Evolutionary conservation across 2,888 invertebrate genomes (phyloP).

Genomic region (Blera fallax): DNA sequence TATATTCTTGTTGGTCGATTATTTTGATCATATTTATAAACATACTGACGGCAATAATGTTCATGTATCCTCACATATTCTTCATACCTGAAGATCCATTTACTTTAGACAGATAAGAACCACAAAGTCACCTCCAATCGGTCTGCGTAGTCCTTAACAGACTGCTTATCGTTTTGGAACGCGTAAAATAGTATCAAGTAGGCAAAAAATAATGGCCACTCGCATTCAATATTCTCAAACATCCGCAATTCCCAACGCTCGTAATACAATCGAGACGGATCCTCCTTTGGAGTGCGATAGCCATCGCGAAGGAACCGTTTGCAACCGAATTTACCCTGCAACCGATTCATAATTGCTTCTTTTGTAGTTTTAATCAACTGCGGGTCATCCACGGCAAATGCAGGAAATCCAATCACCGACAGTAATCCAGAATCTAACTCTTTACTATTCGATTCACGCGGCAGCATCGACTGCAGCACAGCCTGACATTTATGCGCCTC

Average conservation of each 20-base stretch:
- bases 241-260: slow-evolving; percentile 98
- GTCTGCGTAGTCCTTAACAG: slow-evolving; percentile 88
- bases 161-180: slow-evolving; percentile 92
- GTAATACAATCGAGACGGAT: slow-evolving; percentile 94
- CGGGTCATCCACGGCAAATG: slow-evolving; percentile 98
- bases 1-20: slow-evolving; percentile 73
- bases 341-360: slow-evolving; percentile 90
- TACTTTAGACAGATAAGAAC: slow-evolving; percentile 31
- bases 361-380: slow-evolving; percentile 92
- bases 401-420: slow-evolving; percentile 98
- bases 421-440: slow-evolving; percentile 97
- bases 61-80: slow-evolving; percentile 72
- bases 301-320: slow-evolving; percentile 88
- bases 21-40: slow-evolving; percentile 70
- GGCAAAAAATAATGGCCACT: slow-evolving; percentile 98
- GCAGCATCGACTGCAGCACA: slow-evolving; percentile 95
- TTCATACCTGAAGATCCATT: slow-evolving; percentile 75
- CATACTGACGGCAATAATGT: neutral
- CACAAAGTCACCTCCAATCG: slow-evolving; percentile 85
- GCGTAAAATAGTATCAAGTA: slow-evolving; percentile 96
- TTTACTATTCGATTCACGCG: slow-evolving; percentile 95
- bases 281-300: slow-evolving; percentile 88
- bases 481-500: slow-evolving; percentile 99
- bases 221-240: slow-evolving; percentile 99
- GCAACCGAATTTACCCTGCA: slow-evolving; percentile 97